These are phyloP conservation scores for Sisyra nigra DNA, from an alignment of 2,888 invertebrate genomes.

Conservation along the genomic window DNA sequence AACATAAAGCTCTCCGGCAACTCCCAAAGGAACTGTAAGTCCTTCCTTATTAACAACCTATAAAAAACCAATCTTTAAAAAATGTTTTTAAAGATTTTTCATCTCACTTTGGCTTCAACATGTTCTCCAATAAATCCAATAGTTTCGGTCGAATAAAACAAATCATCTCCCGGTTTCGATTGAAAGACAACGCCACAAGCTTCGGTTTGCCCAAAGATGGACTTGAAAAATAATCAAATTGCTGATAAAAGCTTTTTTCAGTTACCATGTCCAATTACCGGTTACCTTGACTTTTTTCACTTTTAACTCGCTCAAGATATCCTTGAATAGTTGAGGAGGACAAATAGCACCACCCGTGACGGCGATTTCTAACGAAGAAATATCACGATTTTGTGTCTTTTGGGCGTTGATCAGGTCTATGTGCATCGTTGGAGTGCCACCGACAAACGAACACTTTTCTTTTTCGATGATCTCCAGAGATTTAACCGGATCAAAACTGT, in stretches of 20 bases:
- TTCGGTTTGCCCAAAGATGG: slow-evolving; percentile 44
- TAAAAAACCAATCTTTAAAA: not conserved
- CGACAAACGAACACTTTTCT: slow-evolving; percentile 54
- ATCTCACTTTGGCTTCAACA: slow-evolving; percentile 36
- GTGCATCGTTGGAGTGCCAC: slow-evolving; percentile 80
- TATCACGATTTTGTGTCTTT: slow-evolving; percentile 26
- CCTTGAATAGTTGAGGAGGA: slow-evolving; percentile 39
- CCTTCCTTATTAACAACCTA: slow-evolving; percentile 50
- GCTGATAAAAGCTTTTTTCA: not conserved
- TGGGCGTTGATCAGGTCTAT: slow-evolving; percentile 49
- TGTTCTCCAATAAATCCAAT: slow-evolving; percentile 40
- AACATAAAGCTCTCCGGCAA: slow-evolving; percentile 56
- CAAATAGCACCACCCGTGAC: slow-evolving; percentile 59
- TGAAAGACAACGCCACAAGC: slow-evolving; percentile 35
- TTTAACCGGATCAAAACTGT: slow-evolving; percentile 40
- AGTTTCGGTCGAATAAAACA: slow-evolving; percentile 27
- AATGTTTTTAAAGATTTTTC: not conserved
- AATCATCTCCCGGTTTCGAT: slow-evolving; percentile 29
- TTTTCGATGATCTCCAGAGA: slow-evolving; percentile 43
- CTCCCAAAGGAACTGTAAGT: slow-evolving; percentile 48
- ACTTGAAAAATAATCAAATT: slow-evolving; percentile 24
- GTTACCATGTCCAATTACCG: slow-evolving; percentile 6
- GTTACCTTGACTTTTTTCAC: slow-evolving; percentile 34
- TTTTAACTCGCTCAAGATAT: slow-evolving; percentile 30
- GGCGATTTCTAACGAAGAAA: slow-evolving; percentile 35